phyloP scores from a whole-genome alignment of 1,140 invertebrate genomes.

The Sitophilus oryzae region DNA sequence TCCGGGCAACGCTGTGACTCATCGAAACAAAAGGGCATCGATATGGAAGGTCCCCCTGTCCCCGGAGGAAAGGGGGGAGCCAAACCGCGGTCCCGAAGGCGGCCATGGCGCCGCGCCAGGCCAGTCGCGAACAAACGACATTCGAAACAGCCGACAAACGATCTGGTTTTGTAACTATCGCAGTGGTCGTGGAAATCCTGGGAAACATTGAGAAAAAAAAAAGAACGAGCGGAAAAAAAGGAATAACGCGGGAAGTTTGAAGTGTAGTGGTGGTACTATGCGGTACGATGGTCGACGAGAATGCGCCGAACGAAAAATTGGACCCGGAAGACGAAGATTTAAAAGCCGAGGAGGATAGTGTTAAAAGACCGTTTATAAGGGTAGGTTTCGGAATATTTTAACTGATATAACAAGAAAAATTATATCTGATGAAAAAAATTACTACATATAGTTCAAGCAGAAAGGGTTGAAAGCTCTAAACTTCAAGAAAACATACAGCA shows the following conservation, averaged over 20 bases:
- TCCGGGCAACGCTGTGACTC: not conserved
- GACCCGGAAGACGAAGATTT: not conserved
- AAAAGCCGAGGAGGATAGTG: not conserved
- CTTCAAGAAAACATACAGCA: too few relatives aligned
- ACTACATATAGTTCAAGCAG: too few relatives aligned
- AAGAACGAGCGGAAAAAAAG: too few relatives aligned
- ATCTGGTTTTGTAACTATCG: too few relatives aligned
- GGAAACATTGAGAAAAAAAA: too few relatives aligned
- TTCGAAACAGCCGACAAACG: not conserved
- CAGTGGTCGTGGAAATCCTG: too few relatives aligned
- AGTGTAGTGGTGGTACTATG: too few relatives aligned
- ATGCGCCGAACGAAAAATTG: not conserved
- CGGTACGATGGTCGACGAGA: not conserved
- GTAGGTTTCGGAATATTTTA: too few relatives aligned
- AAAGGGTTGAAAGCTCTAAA: too few relatives aligned
- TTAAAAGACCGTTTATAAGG: not conserved
- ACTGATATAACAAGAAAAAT: too few relatives aligned
- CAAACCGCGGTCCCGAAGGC: not conserved
- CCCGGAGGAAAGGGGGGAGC: not conserved
- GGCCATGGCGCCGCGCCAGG: not conserved
- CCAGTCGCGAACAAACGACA: not conserved
- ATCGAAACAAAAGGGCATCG: not conserved
- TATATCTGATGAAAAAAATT: too few relatives aligned
- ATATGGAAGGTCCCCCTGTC: not conserved
- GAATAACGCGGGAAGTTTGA: too few relatives aligned